Percentiles rank a stretch among this genome's conserved stretches.
phyloP scores from a whole-genome alignment of 2,797 vertebrate genomes.

The Catostomus latipinnis region DNA sequence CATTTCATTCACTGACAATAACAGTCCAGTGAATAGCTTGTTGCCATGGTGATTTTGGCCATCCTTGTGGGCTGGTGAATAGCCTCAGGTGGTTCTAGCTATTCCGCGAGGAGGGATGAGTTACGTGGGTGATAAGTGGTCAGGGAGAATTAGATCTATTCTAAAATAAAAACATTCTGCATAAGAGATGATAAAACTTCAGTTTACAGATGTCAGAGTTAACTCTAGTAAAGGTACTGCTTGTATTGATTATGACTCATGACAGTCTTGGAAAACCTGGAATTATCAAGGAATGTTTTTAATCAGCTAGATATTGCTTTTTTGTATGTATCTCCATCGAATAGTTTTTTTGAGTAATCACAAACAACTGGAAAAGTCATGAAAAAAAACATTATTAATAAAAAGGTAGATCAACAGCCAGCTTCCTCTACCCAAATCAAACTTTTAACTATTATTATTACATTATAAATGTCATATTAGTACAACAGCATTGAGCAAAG shows the following conservation, averaged over 20 bases:
- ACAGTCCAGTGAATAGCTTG: constrained; percentile 41
- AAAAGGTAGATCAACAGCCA: not conserved
- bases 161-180: constrained; percentile 43
- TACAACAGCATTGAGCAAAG: constrained; percentile 3
- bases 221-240: not conserved
- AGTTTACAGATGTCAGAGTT: not conserved
- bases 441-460: not conserved
- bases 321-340: no score
- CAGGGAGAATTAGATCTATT: constrained; percentile 21
- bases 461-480: not conserved
- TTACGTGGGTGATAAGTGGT: not conserved
- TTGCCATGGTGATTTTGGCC: constrained; percentile 58
- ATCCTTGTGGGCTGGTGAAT: constrained; percentile 34
- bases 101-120: constrained; percentile 44
- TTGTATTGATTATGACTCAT: not conserved
- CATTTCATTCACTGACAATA: constrained; percentile 34
- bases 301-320: no score
- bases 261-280: no score
- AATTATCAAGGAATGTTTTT: no score
- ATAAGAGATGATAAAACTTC: constrained; percentile 1
- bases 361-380: no score
- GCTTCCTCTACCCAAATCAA: not conserved
- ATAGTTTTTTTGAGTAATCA: no score
- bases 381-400: not conserved
- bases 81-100: constrained; percentile 50